Conservation (phyloP, 2,113 vertebrate genomes). For the Litocranius walleri region DNA sequence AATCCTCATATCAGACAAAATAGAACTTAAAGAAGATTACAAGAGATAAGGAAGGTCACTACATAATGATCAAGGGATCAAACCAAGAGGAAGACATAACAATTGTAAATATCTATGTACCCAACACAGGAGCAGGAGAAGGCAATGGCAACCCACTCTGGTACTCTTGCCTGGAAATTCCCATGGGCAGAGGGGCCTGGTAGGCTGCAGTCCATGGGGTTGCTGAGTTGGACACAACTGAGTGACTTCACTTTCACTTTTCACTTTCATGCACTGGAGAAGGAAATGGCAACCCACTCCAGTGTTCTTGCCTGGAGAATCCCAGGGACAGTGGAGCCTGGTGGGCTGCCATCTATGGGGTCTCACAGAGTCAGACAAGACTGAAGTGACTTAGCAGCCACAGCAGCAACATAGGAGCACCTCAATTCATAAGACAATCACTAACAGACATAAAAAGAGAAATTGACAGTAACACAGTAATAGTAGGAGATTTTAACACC, state of each 20-base stretch:
- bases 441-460: neutral
- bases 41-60: neutral
- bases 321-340: neutral
- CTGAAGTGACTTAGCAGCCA: neutral
- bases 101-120: neutral
- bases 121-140: neutral
- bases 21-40: neutral
- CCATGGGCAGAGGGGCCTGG: neutral
- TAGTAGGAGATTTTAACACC: neutral
- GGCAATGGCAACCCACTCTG: accelerated
- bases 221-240: accelerated
- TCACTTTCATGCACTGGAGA: neutral
- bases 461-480: neutral
- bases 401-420: neutral
- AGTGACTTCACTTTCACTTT: neutral
- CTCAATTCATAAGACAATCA: neutral
- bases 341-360: neutral
- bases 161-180: neutral
- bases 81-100: neutral
- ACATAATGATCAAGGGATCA: neutral
- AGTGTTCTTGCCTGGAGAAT: neutral
- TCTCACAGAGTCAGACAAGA: accelerated
- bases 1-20: neutral
- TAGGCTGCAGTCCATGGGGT: neutral
- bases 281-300: neutral